Base-by-base conservation (phyloP, 1,140 invertebrate genomes). In the Lamellibrachia luymesi region DNA sequence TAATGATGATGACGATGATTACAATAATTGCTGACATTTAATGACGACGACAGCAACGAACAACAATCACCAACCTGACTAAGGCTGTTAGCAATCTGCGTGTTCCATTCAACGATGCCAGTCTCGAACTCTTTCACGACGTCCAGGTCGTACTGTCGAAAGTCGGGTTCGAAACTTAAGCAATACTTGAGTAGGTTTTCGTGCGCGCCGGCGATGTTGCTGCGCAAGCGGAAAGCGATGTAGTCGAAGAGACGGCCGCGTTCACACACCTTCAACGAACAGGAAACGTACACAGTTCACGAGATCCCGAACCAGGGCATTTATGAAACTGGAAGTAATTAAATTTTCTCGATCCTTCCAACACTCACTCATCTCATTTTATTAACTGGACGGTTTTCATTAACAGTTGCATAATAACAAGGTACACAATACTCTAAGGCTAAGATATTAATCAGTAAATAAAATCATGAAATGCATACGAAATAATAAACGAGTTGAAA, bases 241-340 rank as follows among this genome's bases (percentile, higher is more conserved):
- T 92, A 93, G 6, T 93, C 93, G 52, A 93, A 93, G 51, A 93
- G n/a, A 50, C 92, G 92, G 7, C 91, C 93, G 38, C 93, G 50
- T 49, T 93, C 91, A 17, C 64, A 80, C 64, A 80, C 64, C 64
- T 80, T 80, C 64, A 80, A 80, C 13, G 17, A 56, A 17, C 17
- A 6, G 25, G 7, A 13, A 91, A 50, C 91, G 22, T 27, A 17
- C 49, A 91, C 51, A 91, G 13, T 80, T 91, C 49, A 50, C 51
- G 6, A 6, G 50, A 91, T 50, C 52, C 52, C 52, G 13, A 56
- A 56, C 52, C 13, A 56, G 52, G 52, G 52, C 6, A 80, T 22
- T 22, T 80, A 80, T 80, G 64, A 10, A 10, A 22, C 7, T 80
- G 17, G 7, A 80, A 8, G 64, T 4, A 10, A 80, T 80, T 80